These are phyloP conservation scores for Hypena proboscidalis DNA, from an alignment of 2,888 invertebrate genomes.

Conservation along the genomic window DNA sequence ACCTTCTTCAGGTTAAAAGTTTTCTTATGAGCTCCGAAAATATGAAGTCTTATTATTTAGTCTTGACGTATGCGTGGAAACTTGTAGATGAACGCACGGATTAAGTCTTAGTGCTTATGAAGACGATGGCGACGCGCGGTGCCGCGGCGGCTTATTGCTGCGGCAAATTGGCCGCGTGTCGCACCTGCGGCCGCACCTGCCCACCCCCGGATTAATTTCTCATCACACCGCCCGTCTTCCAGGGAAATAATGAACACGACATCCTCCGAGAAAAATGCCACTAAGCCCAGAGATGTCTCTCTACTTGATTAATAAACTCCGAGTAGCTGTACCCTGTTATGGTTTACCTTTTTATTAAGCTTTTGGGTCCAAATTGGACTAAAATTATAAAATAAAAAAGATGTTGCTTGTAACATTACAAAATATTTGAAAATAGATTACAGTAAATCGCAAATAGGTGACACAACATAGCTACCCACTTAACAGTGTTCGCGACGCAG, in stretches of 20 bases:
- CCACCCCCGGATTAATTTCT: slow-evolving; percentile 80
- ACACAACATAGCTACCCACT: slow-evolving; percentile 53
- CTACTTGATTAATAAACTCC: slow-evolving; percentile 78
- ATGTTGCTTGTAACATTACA: background rate
- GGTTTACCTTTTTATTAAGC: slow-evolving; percentile 54
- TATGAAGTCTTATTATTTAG: slow-evolving; percentile 29
- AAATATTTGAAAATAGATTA: slow-evolving; percentile 22
- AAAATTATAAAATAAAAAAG: slow-evolving; percentile 27
- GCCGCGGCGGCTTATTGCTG: slow-evolving; percentile 54
- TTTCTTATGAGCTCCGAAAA: slow-evolving; percentile 29
- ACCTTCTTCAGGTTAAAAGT: no score
- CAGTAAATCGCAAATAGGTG: slow-evolving; percentile 36
- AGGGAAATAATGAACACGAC: slow-evolving; percentile 76
- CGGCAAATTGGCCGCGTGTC: slow-evolving; percentile 65
- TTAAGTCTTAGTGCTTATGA: slow-evolving; percentile 44
- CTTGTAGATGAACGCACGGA: slow-evolving; percentile 53
- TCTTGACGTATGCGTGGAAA: slow-evolving; percentile 42
- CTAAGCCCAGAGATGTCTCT: slow-evolving; percentile 67
- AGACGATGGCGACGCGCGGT: slow-evolving; percentile 31
- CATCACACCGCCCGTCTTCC: slow-evolving; percentile 73
- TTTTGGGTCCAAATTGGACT: slow-evolving; percentile 48
- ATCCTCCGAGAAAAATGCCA: slow-evolving; percentile 77
- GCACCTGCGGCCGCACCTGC: slow-evolving; percentile 75
- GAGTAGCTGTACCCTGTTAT: slow-evolving; percentile 40
- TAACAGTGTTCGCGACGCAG: slow-evolving; percentile 64